A percentile compares a stretch with the other conserved stretches of the same genome.
Evolutionary conservation across 2,113 vertebrate species (phyloP).

Genomic region (Oplegnathus fasciatus): DNA sequence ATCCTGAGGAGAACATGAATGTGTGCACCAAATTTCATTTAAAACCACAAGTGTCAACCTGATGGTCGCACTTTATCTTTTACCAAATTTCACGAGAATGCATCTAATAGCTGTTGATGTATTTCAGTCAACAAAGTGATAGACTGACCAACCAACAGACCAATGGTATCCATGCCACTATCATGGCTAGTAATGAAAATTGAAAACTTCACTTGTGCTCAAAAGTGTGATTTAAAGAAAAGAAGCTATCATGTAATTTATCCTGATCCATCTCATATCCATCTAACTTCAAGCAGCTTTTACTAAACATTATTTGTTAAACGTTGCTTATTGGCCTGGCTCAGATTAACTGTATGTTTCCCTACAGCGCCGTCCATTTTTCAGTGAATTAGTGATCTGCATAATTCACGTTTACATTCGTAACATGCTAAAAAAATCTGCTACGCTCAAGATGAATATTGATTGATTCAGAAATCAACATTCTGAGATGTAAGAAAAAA

Average conservation of each 20-base stretch:
- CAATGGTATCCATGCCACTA: background rate
- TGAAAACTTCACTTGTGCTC: no score
- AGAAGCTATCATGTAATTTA: background rate
- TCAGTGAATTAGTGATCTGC: background rate
- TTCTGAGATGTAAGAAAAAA: conserved; percentile 7
- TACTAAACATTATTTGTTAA: background rate
- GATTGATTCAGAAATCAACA: background rate
- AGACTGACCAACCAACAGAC: no score
- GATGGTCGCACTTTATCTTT: no score
- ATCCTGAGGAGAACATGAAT: no score
- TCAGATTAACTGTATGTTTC: background rate
- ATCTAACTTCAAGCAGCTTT: background rate
- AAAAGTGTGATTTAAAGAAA: background rate
- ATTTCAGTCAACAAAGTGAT: no score
- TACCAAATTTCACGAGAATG: no score
- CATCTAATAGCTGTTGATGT: no score
- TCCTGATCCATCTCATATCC: background rate
- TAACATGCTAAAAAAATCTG: background rate
- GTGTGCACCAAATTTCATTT: no score
- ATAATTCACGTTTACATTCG: background rate
- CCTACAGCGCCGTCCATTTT: background rate
- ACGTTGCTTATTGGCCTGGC: background rate
- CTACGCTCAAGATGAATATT: background rate
- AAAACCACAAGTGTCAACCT: no score
- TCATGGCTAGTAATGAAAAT: background rate